A percentile compares a stretch with the other conserved stretches of the same genome.
phyloP scores from a whole-genome alignment of 1,140 invertebrate genomes.

The Aphaenogaster floridana region DNA sequence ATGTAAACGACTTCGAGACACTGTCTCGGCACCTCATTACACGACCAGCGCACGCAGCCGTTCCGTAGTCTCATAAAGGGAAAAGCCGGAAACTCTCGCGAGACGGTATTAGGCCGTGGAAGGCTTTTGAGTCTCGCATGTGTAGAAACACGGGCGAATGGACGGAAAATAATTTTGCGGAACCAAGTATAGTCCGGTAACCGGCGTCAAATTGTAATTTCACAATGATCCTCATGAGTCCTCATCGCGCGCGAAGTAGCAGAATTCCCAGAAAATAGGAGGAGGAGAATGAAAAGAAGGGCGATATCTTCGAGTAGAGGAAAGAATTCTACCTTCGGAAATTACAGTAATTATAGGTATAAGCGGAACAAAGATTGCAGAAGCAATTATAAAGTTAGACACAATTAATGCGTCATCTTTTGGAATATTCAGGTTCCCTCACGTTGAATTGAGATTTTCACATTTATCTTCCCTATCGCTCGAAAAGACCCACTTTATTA shows the following conservation, averaged over 20 bases:
- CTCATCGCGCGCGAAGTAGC: background rate
- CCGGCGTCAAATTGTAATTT: constrained; percentile 41
- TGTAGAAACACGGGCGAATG: background rate
- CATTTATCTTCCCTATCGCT: background rate
- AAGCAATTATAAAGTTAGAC: background rate
- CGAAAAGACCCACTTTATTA: background rate
- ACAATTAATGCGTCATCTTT: background rate
- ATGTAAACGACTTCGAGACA: constrained; percentile 62
- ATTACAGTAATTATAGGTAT: background rate
- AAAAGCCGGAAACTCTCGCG: constrained; percentile 43
- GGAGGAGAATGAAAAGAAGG: background rate
- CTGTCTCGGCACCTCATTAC: constrained; percentile 69
- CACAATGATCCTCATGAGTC: background rate
- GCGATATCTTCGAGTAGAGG: background rate
- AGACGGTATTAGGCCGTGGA: constrained; percentile 22
- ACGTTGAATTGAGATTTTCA: background rate
- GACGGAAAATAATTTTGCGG: constrained; percentile 27
- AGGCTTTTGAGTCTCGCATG: background rate
- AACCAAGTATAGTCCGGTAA: constrained; percentile 3
- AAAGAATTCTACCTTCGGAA: background rate
- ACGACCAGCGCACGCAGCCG: constrained; percentile 32
- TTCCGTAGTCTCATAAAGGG: constrained; percentile 13
- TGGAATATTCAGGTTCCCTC: background rate
- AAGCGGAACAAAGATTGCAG: background rate
- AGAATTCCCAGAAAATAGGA: background rate